Evolutionary conservation across 2,888 invertebrate genomes (phyloP).

Genomic region (Chorisops tibialis): DNA sequence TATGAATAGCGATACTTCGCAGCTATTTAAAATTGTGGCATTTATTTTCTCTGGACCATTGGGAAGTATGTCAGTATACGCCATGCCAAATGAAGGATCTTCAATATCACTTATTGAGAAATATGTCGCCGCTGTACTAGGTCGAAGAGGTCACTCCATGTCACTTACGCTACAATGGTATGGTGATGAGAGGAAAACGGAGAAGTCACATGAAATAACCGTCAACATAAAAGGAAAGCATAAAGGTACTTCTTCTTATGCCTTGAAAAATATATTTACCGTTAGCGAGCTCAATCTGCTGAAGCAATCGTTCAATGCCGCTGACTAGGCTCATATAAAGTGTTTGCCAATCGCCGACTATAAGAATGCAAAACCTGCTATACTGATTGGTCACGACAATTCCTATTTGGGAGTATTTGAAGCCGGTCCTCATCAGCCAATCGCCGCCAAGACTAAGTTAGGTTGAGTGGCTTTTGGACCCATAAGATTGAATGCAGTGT

Average conservation of each 20-base stretch:
- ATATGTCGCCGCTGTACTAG: not conserved
- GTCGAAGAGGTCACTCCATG: not conserved
- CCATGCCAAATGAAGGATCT: conserved; percentile 30
- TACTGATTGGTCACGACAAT: not conserved
- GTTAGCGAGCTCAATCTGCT: not conserved
- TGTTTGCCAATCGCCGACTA: not conserved
- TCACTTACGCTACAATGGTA: conserved; percentile 6
- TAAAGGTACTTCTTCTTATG: not conserved
- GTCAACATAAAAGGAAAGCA: not conserved
- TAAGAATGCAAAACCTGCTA: not conserved
- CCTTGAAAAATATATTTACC: not conserved
- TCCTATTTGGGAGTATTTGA: not conserved
- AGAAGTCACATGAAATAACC: not conserved
- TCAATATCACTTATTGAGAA: not conserved
- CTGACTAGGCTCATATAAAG: not conserved
- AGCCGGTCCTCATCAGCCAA: not conserved
- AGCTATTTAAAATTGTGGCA: not conserved
- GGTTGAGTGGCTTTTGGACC: not conserved
- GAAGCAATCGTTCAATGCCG: not conserved
- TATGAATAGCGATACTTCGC: not conserved
- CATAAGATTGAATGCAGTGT: not conserved
- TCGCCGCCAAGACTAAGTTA: conserved; percentile 1
- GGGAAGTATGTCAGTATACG: conserved; percentile 9
- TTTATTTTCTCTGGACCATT: not conserved
- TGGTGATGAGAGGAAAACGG: not conserved